Evolutionary conservation across 2,888 invertebrate species (phyloP).

Genomic region (Apotomis turbidana): DNA sequence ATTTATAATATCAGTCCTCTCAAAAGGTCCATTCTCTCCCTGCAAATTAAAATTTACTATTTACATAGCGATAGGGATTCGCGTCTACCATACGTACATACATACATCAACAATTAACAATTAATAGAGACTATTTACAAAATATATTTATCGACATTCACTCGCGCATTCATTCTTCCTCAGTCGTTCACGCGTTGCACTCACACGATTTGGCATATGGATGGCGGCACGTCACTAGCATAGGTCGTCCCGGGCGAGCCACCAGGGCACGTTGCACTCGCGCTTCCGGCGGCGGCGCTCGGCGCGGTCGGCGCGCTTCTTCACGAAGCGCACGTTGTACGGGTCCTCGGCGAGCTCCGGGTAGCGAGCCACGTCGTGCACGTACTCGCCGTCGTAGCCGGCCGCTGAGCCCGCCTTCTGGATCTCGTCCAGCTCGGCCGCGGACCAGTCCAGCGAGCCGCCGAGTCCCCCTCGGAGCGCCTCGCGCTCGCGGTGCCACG

Average conservation of each 20-base stretch:
- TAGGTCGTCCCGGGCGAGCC: conserved; percentile 75
- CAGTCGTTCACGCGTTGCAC: conserved; percentile 69
- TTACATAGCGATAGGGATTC: conserved; percentile 84
- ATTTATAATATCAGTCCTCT: conserved; percentile 84
- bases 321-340: conserved; percentile 95
- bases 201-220: conserved; percentile 82
- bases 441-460: conserved; percentile 93
- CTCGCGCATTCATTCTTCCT: conserved; percentile 69
- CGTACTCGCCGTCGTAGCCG: conserved; percentile 95
- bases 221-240: conserved; percentile 81
- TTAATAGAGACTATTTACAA: conserved; percentile 84
- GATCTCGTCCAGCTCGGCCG: conserved; percentile 94
- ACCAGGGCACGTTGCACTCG: conserved; percentile 79
- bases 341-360: conserved; percentile 98
- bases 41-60: conserved; percentile 83
- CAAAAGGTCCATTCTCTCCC: conserved; percentile 84
- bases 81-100: conserved; percentile 79
- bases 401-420: conserved; percentile 92
- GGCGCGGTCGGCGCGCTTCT: conserved; percentile 89
- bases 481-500: conserved; percentile 97
- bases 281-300: conserved; percentile 90
- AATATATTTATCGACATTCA: conserved; percentile 73
- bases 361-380: conserved; percentile 94
- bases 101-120: conserved; percentile 84
- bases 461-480: conserved; percentile 90